Evolutionary conservation across 1,140 invertebrate species (phyloP).

Genomic region (Vanessa tameamea): DNA sequence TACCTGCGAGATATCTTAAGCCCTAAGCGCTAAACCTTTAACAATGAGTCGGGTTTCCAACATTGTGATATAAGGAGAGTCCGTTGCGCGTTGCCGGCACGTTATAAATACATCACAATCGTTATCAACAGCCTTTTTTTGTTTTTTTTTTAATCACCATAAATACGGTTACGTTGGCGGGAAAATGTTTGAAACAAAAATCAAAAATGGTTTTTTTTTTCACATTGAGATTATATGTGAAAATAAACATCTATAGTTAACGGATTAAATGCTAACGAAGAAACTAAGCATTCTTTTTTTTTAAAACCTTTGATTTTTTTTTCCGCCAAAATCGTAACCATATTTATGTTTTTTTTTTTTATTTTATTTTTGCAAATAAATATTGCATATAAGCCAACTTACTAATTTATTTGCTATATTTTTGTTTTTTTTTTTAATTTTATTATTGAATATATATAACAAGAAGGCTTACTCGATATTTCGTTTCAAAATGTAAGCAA

Average conservation of each 20-base stretch:
- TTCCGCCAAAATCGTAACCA: not conserved
- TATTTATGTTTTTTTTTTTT: slow-evolving; percentile 8
- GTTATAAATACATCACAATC: slow-evolving; percentile 67
- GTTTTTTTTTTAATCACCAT: slow-evolving; percentile 47
- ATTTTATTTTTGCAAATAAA: not conserved
- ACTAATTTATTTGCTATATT: not conserved
- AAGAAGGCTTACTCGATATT: slow-evolving; percentile 9
- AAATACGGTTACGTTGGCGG: slow-evolving; percentile 7
- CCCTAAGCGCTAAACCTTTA: slow-evolving; percentile 15
- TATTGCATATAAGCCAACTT: slow-evolving; percentile 2
- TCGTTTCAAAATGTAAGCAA: slow-evolving; percentile 15
- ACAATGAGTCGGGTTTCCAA: slow-evolving; percentile 69
- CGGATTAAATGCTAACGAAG: too few species aligned
- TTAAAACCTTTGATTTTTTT: not conserved
- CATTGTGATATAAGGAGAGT: slow-evolving; percentile 41
- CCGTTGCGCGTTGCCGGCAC: slow-evolving; percentile 61
- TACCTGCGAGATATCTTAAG: slow-evolving; percentile 16
- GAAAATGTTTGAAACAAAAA: not conserved
- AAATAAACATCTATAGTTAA: too few species aligned
- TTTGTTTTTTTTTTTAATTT: not conserved
- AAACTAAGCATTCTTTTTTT: too few species aligned
- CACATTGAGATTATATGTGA: too few species aligned
- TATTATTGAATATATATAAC: not conserved
- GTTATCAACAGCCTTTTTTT: slow-evolving; percentile 70
- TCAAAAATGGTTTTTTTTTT: too few species aligned